Base-by-base conservation (phyloP, 2,888 invertebrate genomes). In the Protodeltote pygarga region DNA sequence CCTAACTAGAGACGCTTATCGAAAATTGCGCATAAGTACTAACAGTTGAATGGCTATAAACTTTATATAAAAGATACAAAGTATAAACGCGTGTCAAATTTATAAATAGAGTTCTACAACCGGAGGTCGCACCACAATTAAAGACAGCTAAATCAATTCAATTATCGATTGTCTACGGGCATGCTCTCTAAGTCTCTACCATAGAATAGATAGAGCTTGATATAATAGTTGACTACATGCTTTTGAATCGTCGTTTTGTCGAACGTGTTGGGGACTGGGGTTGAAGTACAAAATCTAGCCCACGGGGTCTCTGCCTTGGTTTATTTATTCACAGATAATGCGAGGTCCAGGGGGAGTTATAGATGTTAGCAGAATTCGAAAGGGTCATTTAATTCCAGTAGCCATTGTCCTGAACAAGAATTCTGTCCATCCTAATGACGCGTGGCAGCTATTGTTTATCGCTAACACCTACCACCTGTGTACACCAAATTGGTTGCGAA, bases 371-470 rank as follows among this genome's bases (percentile, higher is more conserved):
- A 53, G 35, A 59, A 41, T 27, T 35, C 13, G 34, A 35, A 40
- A 28, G 21, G 39, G 31, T 15, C 23, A 38, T 38, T 48, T 55
- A 53, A 48, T 50, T 51, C 46, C 59, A 55, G 47, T 40, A 47
- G 34, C 60, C 53, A 73, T 75, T 80, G 78, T 77, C 73, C 68
- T 65, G 68, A 35, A 49, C 46, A 41, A 62, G 46, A 62, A 54
- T 66, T 54, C 64, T 60, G 68, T 52, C 66, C 61, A 69, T 71
- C 70, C 68, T 63, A 60, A 51, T 82, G 79, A 80, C 83, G 80
- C 47, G 37, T 39, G 51, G 21, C 35, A 39, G 32, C 67, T 65
- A 82, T 83, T 83, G 81, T 82, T 50, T 69, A 44, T 47, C 45
- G 48, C 64, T 62, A 62, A 58, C 57, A 54, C 47, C 55, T 32